Conservation (phyloP, 2,888 invertebrate genomes). For the Rhamnusium bicolor region DNA sequence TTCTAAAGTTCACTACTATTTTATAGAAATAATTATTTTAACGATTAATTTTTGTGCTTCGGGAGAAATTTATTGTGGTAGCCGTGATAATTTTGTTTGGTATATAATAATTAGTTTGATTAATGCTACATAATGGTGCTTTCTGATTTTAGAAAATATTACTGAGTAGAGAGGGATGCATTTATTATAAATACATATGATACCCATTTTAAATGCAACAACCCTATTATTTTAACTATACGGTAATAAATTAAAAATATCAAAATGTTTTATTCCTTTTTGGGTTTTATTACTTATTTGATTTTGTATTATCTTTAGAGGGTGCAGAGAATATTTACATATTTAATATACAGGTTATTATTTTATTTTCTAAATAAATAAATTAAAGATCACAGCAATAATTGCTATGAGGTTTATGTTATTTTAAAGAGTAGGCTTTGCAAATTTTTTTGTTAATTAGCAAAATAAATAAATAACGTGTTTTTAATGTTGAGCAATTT, state of each 20-base stretch:
- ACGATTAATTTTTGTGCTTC: constrained; percentile 33
- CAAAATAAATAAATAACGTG: too few species aligned
- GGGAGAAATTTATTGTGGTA: constrained; percentile 24
- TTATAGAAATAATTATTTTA: constrained; percentile 33
- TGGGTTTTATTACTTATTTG: too few species aligned
- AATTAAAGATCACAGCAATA: too few species aligned
- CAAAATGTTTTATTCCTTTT: too few species aligned
- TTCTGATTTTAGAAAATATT: constrained; percentile 9
- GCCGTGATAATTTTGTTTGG: constrained; percentile 40
- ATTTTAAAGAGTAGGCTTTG: too few species aligned
- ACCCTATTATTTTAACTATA: neutral
- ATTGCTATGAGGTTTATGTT: too few species aligned
- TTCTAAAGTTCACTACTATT: constrained; percentile 19
- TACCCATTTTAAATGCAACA: neutral
- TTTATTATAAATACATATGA: neutral
- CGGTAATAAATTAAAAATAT: neutral
- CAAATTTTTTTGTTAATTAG: too few species aligned
- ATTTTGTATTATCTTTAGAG: too few species aligned
- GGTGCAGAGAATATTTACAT: too few species aligned
- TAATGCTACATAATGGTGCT: constrained; percentile 29
- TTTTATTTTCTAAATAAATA: too few species aligned
- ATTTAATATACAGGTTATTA: too few species aligned
- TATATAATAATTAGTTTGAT: constrained; percentile 39
- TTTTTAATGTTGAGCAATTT: too few species aligned
- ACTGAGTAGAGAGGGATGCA: neutral